These are phyloP conservation scores for Urophycis tenuis DNA, from an alignment of 2,797 vertebrate genomes.

Conservation along the genomic window DNA sequence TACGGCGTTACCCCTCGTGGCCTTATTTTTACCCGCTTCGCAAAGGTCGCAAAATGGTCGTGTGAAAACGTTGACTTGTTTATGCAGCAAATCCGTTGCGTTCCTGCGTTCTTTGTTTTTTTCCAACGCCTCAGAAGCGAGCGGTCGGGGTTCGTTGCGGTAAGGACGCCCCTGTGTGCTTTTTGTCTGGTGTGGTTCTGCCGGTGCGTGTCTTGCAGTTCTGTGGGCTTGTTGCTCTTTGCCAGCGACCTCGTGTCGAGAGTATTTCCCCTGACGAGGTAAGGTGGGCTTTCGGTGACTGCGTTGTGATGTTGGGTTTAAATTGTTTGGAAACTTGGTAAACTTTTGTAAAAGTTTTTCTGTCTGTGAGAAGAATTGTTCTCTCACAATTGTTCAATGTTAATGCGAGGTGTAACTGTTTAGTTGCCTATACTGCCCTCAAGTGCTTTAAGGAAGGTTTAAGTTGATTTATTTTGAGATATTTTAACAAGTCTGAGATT, in stretches of 20 bases:
- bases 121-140: neutral
- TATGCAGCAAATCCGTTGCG: slow-evolving; percentile 21
- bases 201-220: neutral
- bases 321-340: neutral
- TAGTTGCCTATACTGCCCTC: neutral
- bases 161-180: neutral
- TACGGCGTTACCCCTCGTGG: slow-evolving; percentile 54
- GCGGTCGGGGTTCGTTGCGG: neutral
- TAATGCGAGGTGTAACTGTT: neutral
- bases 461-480: neutral
- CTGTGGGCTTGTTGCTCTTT: neutral
- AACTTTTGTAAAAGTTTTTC: too few species aligned
- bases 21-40: slow-evolving; percentile 48
- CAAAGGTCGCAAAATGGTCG: slow-evolving; percentile 54
- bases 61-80: slow-evolving; percentile 40
- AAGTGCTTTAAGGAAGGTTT: neutral
- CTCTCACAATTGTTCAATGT: neutral
- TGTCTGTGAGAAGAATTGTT: neutral
- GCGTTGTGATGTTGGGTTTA: neutral
- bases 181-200: neutral
- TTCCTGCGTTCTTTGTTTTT: neutral
- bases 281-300: neutral
- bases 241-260: neutral
- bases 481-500: neutral
- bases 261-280: too few species aligned